phyloP scores from a whole-genome alignment of 2,797 vertebrate genomes.

The Coendou prehensilis region DNA sequence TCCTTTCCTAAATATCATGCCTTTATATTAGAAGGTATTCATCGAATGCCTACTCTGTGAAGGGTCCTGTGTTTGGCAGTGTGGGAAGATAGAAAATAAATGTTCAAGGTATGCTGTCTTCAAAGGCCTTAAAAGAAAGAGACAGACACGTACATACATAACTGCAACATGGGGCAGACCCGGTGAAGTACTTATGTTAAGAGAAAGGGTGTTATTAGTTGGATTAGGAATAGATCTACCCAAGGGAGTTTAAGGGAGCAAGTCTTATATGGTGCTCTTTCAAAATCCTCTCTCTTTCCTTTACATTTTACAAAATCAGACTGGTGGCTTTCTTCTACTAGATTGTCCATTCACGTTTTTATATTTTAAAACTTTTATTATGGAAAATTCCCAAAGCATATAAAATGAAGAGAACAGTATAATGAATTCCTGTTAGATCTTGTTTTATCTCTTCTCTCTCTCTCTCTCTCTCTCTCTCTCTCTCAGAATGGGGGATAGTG shows the following conservation, averaged over 20 bases:
- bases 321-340: slow-evolving; percentile 19
- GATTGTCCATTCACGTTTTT: neutral
- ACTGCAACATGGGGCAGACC: neutral
- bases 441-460: neutral
- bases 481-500: neutral
- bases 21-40: slow-evolving; percentile 59
- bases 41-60: neutral
- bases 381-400: neutral
- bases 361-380: neutral
- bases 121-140: neutral
- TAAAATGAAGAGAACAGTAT: neutral
- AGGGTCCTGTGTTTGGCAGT: neutral
- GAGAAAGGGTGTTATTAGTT: neutral
- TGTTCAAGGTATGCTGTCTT: neutral
- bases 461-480: too few relatives aligned
- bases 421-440: neutral
- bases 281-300: neutral
- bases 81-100: slow-evolving; percentile 45
- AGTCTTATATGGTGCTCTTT: neutral
- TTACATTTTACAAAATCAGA: slow-evolving; percentile 29
- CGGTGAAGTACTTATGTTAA: neutral
- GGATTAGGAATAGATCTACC: neutral
- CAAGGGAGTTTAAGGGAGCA: neutral
- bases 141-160: neutral
- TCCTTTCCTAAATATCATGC: neutral